These are phyloP conservation scores for Microctonus brassicae DNA, from an alignment of 2,888 invertebrate genomes.

Conservation along the genomic window DNA sequence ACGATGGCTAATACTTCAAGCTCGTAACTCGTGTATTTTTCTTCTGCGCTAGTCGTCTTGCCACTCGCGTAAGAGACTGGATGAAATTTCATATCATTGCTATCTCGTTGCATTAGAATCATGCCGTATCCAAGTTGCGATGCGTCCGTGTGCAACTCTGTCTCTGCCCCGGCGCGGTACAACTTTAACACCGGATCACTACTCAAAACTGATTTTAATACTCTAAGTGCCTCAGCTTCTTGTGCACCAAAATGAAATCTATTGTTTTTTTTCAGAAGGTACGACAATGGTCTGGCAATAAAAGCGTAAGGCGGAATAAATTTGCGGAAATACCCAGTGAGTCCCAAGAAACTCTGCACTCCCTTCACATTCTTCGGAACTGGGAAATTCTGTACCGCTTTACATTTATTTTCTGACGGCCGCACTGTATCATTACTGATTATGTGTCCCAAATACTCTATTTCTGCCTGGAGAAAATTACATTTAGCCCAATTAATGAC, in stretches of 20 bases:
- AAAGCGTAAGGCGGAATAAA: slow-evolving; percentile 40
- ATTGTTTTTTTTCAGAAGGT: slow-evolving; percentile 31
- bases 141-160: too few relatives aligned
- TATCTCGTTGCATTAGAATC: too few relatives aligned
- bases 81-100: too few relatives aligned
- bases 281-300: slow-evolving; percentile 39
- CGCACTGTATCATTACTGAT: slow-evolving; percentile 28
- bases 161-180: slow-evolving; percentile 35
- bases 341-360: slow-evolving; percentile 42
- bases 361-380: slow-evolving; percentile 33
- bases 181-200: slow-evolving; percentile 37
- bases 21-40: slow-evolving; percentile 49
- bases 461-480: slow-evolving; percentile 36
- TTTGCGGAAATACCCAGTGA: slow-evolving; percentile 44
- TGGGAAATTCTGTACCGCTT: slow-evolving; percentile 34
- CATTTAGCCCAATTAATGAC: slow-evolving; percentile 48
- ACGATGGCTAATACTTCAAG: slow-evolving; percentile 48
- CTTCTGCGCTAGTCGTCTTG: slow-evolving; percentile 46
- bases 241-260: slow-evolving; percentile 35
- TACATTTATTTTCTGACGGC: slow-evolving; percentile 44
- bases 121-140: too few relatives aligned
- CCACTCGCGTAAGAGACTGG: slow-evolving; percentile 48
- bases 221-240: slow-evolving; percentile 40
- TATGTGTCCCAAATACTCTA: slow-evolving; percentile 45
- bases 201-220: slow-evolving; percentile 32